Percentiles rank a stretch among this genome's conserved stretches.
Evolutionary conservation across 1,140 invertebrate species (phyloP).

Genomic region (Phymorhynchus buccinoides): DNA sequence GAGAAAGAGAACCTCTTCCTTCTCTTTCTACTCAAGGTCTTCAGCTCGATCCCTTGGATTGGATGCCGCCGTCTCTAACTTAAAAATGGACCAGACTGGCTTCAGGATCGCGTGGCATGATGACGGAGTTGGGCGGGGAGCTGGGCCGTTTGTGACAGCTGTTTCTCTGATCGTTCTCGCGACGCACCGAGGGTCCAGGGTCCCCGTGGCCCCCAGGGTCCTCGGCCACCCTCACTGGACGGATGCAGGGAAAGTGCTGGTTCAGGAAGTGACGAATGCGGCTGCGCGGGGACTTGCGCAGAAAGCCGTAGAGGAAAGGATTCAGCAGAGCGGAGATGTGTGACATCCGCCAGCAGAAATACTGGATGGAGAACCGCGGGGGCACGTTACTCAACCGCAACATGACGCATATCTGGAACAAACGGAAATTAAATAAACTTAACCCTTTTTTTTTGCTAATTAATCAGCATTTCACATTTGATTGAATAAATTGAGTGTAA

Average conservation of each 20-base stretch:
- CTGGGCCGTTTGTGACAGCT: too few species aligned
- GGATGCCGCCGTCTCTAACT: too few species aligned
- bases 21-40: neutral
- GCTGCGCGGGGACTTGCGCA: constrained; percentile 40
- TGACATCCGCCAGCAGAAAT: constrained; percentile 36
- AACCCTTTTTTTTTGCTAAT: too few species aligned
- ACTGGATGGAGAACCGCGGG: constrained; percentile 25
- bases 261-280: constrained; percentile 31
- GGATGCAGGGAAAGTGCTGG: constrained; percentile 21
- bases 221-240: neutral
- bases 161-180: neutral
- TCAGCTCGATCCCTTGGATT: neutral
- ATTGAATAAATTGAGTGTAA: too few species aligned
- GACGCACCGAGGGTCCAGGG: neutral
- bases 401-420: constrained; percentile 30
- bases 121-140: neutral
- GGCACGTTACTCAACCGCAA: neutral
- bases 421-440: too few species aligned
- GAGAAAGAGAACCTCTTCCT: neutral
- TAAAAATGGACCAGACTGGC: neutral
- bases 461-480: too few species aligned
- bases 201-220: neutral
- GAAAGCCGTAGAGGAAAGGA: constrained; percentile 38
- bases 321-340: constrained; percentile 25
- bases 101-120: constrained; percentile 3